Conservation (phyloP, 2,113 vertebrate genomes). For the Lates calcarifer region DNA sequence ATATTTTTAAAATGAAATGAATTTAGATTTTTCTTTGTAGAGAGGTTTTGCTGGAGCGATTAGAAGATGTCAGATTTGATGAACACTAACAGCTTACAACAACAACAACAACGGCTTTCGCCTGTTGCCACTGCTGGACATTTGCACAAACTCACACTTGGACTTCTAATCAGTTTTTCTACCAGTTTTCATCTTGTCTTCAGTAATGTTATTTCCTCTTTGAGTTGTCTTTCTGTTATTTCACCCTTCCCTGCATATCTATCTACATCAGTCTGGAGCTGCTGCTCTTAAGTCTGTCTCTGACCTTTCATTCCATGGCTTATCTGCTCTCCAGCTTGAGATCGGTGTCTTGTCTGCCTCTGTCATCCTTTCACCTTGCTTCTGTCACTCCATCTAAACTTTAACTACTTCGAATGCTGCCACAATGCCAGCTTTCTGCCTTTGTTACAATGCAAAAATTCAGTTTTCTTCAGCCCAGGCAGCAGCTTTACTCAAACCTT, state of each 20-base stretch:
- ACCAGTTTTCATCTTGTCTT: neutral
- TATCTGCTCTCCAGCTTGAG: neutral
- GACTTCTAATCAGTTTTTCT: neutral
- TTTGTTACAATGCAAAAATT: neutral
- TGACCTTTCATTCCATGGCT: slow-evolving; percentile 19
- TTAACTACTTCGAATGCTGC: neutral
- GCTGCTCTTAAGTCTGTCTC: neutral
- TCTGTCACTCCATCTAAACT: neutral
- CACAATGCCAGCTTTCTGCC: neutral
- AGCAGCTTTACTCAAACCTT: neutral
- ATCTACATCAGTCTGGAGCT: neutral
- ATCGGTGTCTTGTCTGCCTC: neutral
- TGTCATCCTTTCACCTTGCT: neutral
- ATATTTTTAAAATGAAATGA: neutral
- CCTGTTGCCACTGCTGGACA: slow-evolving; percentile 28
- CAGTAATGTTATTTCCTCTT: neutral
- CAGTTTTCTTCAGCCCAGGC: neutral
- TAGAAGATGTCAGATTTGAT: neutral
- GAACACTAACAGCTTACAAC: slow-evolving; percentile 27
- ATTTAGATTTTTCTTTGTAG: neutral
- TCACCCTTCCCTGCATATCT: neutral
- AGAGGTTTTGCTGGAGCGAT: neutral
- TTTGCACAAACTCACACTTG: slow-evolving; percentile 1
- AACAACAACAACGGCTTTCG: slow-evolving; percentile 24
- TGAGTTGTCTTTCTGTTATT: neutral